Evolutionary conservation across 1,140 invertebrate genomes (phyloP).

Genomic region (Penaeus japonicus): DNA sequence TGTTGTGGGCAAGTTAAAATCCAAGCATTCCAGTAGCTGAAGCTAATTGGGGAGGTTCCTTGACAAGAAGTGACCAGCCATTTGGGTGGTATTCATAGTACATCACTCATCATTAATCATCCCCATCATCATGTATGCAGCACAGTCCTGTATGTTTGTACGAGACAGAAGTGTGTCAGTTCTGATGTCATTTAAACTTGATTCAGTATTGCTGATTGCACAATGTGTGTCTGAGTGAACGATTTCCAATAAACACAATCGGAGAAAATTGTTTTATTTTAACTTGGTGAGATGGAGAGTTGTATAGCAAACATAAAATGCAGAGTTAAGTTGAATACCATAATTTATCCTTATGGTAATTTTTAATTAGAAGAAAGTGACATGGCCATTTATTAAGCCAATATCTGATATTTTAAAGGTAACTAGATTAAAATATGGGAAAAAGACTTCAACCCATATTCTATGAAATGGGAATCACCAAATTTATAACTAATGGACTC

Average conservation of each 20-base stretch:
- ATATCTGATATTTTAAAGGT: too few species aligned
- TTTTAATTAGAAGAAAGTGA: too few species aligned
- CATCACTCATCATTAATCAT: slow-evolving; percentile 41
- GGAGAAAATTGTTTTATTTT: background rate
- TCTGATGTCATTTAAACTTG: background rate
- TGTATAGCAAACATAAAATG: too few species aligned
- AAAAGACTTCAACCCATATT: too few species aligned
- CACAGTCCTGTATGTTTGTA: slow-evolving; percentile 52
- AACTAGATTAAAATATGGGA: too few species aligned
- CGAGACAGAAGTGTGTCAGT: slow-evolving; percentile 31
- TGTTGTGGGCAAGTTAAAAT: background rate
- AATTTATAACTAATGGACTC: too few species aligned
- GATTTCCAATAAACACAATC: slow-evolving; percentile 51
- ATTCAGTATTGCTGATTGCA: slow-evolving; percentile 11
- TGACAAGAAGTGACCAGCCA: background rate
- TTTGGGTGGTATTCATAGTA: slow-evolving; percentile 20
- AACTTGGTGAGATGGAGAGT: too few species aligned
- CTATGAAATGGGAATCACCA: too few species aligned
- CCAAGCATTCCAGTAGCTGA: background rate
- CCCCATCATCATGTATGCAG: slow-evolving; percentile 45
- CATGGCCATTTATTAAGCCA: too few species aligned
- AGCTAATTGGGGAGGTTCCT: background rate
- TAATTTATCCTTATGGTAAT: too few species aligned
- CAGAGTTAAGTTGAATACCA: too few species aligned
- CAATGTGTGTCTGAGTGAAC: slow-evolving; percentile 40